Percentiles rank a stretch among this genome's conserved stretches.
These are phyloP conservation scores for Colostygia pectinataria DNA, from an alignment of 2,888 invertebrate genomes.

Conservation along the genomic window DNA sequence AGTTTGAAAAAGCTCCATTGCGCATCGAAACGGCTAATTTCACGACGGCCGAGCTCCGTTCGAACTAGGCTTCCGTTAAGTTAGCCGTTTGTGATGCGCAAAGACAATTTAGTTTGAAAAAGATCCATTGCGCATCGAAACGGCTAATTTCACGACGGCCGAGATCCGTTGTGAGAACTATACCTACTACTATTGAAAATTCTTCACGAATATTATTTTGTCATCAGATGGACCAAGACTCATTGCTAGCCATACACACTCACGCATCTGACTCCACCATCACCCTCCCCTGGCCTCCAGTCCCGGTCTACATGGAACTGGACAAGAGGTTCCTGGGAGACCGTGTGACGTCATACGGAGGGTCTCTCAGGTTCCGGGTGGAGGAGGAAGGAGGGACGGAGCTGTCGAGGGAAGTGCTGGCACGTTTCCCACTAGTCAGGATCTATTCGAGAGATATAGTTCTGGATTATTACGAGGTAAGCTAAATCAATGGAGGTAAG, in stretches of 20 bases:
- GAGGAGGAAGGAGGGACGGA: slow-evolving; percentile 85
- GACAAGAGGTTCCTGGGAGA: slow-evolving; percentile 93
- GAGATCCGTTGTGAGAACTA: too few species aligned
- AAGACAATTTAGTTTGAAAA: too few species aligned
- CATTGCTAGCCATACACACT: slow-evolving; percentile 65
- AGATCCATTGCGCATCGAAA: too few species aligned
- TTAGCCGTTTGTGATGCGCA: too few species aligned
- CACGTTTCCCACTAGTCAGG: slow-evolving; percentile 90
- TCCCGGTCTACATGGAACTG: slow-evolving; percentile 92
- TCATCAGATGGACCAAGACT: slow-evolving; percentile 66
- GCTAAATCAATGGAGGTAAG: background rate
- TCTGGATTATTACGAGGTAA: slow-evolving; percentile 87
- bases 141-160: too few species aligned
- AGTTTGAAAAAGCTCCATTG: too few species aligned
- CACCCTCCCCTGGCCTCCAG: slow-evolving; percentile 74
- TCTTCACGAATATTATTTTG: background rate
- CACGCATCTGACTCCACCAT: slow-evolving; percentile 66
- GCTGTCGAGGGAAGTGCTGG: slow-evolving; percentile 80
- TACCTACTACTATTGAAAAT: too few species aligned
- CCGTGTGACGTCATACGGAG: slow-evolving; percentile 94
- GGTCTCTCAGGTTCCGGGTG: slow-evolving; percentile 90
- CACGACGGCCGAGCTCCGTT: too few species aligned
- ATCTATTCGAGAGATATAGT: slow-evolving; percentile 90
- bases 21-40: too few species aligned
- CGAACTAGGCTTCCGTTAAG: too few species aligned